These are phyloP conservation scores for Lordiphosa andalusiaca DNA, from an alignment of 2,888 invertebrate species.

Conservation along the genomic window DNA sequence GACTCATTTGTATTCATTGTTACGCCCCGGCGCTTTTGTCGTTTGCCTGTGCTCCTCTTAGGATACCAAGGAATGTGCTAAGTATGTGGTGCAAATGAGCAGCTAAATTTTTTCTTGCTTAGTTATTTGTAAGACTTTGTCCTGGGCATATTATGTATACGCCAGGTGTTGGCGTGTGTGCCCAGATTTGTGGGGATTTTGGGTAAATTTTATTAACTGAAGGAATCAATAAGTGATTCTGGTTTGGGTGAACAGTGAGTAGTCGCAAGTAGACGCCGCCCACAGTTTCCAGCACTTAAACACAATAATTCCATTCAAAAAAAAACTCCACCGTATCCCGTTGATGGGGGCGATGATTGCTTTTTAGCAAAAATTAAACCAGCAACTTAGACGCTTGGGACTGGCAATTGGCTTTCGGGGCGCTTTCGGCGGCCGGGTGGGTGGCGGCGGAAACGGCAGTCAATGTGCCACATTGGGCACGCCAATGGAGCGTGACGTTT, in stretches of 20 bases:
- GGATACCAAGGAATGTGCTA: slow-evolving; percentile 8
- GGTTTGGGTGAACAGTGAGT: too few species aligned
- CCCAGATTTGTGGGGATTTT: not conserved
- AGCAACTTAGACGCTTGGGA: slow-evolving; percentile 8
- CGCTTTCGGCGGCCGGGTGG: not conserved
- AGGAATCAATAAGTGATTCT: not conserved
- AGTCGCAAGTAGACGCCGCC: too few species aligned
- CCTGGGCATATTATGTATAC: slow-evolving; percentile 28
- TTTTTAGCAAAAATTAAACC: slow-evolving; percentile 15
- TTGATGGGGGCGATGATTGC: slow-evolving; percentile 8
- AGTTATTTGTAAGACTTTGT: slow-evolving; percentile 20
- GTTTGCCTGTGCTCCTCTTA: slow-evolving; percentile 15
- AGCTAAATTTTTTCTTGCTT: slow-evolving; percentile 26
- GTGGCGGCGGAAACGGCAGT: slow-evolving; percentile 1
- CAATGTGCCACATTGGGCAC: slow-evolving; percentile 42
- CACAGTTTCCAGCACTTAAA: not conserved
- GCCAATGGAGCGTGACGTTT: slow-evolving; percentile 61
- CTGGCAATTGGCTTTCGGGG: not conserved
- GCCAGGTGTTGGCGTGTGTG: slow-evolving; percentile 10
- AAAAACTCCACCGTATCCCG: not conserved
- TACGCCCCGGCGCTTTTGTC: slow-evolving; percentile 52
- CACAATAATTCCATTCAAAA: not conserved
- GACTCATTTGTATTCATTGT: slow-evolving; percentile 67
- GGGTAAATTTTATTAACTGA: too few species aligned
- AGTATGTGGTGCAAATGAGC: slow-evolving; percentile 32